Conservation (phyloP, 2,113 vertebrate species). For the Elgaria multicarinata region DNA sequence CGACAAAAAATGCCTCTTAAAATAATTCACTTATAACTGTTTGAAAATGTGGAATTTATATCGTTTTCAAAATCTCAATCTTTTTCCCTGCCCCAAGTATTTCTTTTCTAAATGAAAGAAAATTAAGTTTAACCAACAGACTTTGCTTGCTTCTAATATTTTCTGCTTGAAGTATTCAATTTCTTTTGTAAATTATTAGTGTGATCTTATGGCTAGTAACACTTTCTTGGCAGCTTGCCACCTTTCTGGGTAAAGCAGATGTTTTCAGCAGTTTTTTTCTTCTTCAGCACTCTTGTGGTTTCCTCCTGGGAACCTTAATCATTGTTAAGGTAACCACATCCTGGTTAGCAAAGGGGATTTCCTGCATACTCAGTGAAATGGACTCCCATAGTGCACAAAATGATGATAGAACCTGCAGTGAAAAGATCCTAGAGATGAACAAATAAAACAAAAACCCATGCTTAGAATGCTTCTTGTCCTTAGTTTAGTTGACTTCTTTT, state of each 20-base stretch:
- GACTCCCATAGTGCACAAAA: not conserved
- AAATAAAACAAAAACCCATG: not conserved
- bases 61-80: not conserved
- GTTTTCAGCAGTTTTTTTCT: conserved; percentile 16
- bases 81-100: not conserved
- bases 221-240: conserved; percentile 25
- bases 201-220: conserved; percentile 4
- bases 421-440: conserved; percentile 3
- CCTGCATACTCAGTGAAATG: not conserved
- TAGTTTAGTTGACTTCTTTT: conserved; percentile 9
- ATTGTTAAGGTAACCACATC: conserved; percentile 2
- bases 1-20: too few species aligned
- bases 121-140: not conserved
- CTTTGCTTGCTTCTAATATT: not conserved
- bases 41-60: not conserved
- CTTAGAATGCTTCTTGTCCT: not conserved
- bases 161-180: not conserved
- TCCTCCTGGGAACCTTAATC: conserved; percentile 12
- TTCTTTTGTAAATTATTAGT: not conserved
- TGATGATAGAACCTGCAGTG: not conserved
- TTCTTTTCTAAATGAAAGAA: not conserved
- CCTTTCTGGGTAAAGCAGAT: conserved; percentile 44
- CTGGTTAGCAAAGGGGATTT: conserved; percentile 30
- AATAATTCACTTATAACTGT: not conserved
- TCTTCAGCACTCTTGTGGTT: conserved; percentile 22